Evolutionary conservation across 2,888 invertebrate genomes (phyloP), one percentile per base, ranked within the genome.

Genomic region (Tolmerus cingulatus): DNA sequence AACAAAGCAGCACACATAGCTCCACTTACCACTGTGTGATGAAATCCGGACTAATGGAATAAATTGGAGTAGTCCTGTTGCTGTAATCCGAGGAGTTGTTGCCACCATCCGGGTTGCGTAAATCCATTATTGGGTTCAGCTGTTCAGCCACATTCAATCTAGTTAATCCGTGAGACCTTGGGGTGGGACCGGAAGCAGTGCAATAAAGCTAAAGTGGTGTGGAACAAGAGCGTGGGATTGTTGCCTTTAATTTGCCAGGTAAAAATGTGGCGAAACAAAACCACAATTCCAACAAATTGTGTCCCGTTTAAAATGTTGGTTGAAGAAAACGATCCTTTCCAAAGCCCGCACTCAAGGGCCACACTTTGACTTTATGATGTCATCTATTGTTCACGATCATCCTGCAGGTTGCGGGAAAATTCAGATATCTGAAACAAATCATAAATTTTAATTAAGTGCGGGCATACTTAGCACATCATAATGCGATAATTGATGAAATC

Each of bases 21-120:
- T 46, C 12, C 14, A 93, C 95, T 94, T 91, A 96, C 96, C 96
- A 96, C 93, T 96, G 96, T 88, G 95, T 95, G 90, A 96, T 96
- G 92, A 96, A 96, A 90, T 95, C 95, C 82, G 95, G 95, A 90
- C 96, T 96, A 89, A 96, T 96, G 88, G 96, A 94, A 92, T 95
- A 96, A 90, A 96, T 95, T 85, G 96, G 95, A 87, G 96, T 95
- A 87, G 95, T 94, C 89, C 94, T 93, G 92, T 95, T 96, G 90
- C 91, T 92, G 90, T 93, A 93, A 90, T 95, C 95, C 89, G 93
- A 92, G 90, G 91, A 92, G 89, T 92, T 93, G 89, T 92, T 91
- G 87, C 93, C 89, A 86, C 89, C 90, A 87, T 90, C 90, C 34
- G 89, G 89, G 88, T 87, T 88, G 23, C 88, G 88, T 88, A 89